Percentiles rank a stretch among this genome's conserved stretches.
Evolutionary conservation across 2,797 vertebrate species (phyloP).

Genomic region (Neosilurus hyrtlii): DNA sequence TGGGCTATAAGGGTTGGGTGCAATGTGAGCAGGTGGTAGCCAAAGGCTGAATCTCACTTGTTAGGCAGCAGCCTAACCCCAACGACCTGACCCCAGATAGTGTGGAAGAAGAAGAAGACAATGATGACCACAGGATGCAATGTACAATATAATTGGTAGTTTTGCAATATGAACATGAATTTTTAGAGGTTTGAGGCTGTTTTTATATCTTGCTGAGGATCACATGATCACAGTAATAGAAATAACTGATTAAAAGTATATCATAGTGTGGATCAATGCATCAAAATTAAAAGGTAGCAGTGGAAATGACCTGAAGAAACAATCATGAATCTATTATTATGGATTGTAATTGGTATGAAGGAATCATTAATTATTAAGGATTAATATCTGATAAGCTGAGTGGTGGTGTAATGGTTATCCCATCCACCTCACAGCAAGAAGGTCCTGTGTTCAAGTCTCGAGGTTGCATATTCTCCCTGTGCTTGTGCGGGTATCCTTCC

Average conservation of each 20-base stretch:
- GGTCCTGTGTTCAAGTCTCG: too few species aligned
- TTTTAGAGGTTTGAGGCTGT: neutral
- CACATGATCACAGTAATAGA: neutral
- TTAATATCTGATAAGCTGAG: neutral
- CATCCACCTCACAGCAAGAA: too few species aligned
- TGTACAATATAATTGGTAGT: neutral
- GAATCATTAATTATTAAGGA: neutral
- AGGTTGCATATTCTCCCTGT: too few species aligned
- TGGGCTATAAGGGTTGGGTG: too few species aligned
- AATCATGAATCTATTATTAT: neutral
- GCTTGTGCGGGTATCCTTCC: too few species aligned
- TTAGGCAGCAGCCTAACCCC: too few species aligned
- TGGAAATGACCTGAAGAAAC: neutral
- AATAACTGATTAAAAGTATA: neutral
- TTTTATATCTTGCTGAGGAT: neutral
- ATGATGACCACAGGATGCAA: too few species aligned
- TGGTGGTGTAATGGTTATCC: too few species aligned
- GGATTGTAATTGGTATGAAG: neutral
- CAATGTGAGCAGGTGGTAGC: too few species aligned
- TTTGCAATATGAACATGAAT: neutral
- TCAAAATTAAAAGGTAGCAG: neutral
- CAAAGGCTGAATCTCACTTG: neutral
- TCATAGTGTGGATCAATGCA: neutral
- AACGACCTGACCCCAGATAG: too few species aligned
- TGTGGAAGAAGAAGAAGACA: too few species aligned